These are phyloP conservation scores for Andrena chrysosceles DNA, from an alignment of 2,888 invertebrate genomes.

Conservation along the genomic window DNA sequence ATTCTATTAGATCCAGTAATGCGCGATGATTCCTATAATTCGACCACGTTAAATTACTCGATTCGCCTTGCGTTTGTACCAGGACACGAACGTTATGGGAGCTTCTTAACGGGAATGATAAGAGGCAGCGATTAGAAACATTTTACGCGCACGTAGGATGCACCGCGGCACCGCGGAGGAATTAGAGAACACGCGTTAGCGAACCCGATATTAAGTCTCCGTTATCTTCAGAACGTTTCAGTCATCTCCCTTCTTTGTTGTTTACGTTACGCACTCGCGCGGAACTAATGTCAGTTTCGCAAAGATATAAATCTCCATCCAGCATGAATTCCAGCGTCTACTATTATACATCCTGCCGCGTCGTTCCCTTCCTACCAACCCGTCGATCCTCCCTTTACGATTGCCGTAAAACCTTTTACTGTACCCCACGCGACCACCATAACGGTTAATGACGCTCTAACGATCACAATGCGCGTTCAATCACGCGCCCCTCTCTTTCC, in stretches of 20 bases:
- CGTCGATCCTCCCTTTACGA: slow-evolving; percentile 36
- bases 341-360: background rate
- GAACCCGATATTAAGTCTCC: background rate
- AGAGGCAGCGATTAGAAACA: too few species aligned
- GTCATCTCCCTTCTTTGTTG: background rate
- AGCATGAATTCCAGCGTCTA: slow-evolving; percentile 11
- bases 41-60: too few species aligned
- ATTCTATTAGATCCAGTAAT: background rate
- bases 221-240: background rate
- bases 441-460: slow-evolving; percentile 43
- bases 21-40: background rate
- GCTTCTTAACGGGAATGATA: too few species aligned
- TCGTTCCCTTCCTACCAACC: background rate
- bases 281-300: slow-evolving; percentile 24
- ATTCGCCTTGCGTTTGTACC: too few species aligned
- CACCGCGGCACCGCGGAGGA: too few species aligned
- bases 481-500: background rate
- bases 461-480: slow-evolving; percentile 29
- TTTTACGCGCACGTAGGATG: too few species aligned
- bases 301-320: slow-evolving; percentile 39
- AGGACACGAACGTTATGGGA: too few species aligned
- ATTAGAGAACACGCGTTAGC: background rate
- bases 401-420: slow-evolving; percentile 39
- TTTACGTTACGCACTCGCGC: background rate
- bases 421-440: background rate